Evolutionary conservation across 2,888 invertebrate species (phyloP).

Genomic region (Mesochorus sp.): DNA sequence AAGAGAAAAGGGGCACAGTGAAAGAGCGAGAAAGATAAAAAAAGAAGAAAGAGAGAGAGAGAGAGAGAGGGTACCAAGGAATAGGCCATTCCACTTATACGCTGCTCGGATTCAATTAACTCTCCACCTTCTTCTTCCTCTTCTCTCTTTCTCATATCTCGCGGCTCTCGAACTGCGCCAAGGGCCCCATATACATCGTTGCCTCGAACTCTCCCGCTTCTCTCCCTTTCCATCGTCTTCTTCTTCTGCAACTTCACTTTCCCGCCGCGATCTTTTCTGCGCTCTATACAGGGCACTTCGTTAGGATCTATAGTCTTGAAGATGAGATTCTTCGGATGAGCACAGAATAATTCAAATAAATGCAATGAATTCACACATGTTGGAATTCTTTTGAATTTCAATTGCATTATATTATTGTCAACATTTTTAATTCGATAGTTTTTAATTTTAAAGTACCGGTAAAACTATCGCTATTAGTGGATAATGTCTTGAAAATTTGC

Average conservation of each 20-base stretch:
- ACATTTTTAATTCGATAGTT: no score
- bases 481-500: no score
- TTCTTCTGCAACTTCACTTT: conserved; percentile 46
- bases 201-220: conserved; percentile 23
- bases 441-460: no score
- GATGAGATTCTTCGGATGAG: conserved; percentile 22
- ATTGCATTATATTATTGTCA: no score
- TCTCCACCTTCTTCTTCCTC: conserved; percentile 70
- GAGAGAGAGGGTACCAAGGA: conserved; percentile 71
- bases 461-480: no score
- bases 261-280: conserved; percentile 30
- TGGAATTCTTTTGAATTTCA: no score
- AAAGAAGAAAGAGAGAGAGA: conserved; percentile 50
- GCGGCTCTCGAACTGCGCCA: conserved; percentile 69
- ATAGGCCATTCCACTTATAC: conserved; percentile 82
- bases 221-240: conserved; percentile 15
- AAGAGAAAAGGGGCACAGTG: conserved; percentile 72
- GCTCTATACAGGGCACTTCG: conserved; percentile 72
- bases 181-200: conserved; percentile 46
- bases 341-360: conserved; percentile 16
- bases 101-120: conserved; percentile 82
- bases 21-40: conserved; percentile 46
- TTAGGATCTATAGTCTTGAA: conserved; percentile 58
- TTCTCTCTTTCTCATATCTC: conserved; percentile 77
- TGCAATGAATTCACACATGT: no score